Conservation (phyloP, 2,797 vertebrate species). For the Clarias pachynema region DNA sequence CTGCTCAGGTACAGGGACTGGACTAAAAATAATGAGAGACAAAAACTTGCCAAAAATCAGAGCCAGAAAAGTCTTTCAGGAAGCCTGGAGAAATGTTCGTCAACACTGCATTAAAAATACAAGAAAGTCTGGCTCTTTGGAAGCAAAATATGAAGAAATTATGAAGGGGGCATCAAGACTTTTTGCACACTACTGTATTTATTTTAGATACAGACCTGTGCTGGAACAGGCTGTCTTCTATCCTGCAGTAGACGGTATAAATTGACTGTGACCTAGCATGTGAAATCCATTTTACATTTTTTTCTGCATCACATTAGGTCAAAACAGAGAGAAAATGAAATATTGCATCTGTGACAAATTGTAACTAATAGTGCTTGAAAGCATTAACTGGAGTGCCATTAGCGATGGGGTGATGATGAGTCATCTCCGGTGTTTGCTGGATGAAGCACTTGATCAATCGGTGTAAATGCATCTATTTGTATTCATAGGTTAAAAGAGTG, state of each 20-base stretch:
- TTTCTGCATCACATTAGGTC: neutral
- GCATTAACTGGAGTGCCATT: constrained; percentile 31
- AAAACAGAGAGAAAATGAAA: constrained; percentile 4
- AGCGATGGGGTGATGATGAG: constrained; percentile 4
- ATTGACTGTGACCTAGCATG: neutral
- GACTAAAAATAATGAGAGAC: too few species aligned
- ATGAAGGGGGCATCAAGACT: too few species aligned
- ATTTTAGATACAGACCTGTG: neutral
- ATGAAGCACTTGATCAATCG: neutral
- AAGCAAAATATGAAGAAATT: too few species aligned
- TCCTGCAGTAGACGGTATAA: neutral
- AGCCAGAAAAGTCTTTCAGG: too few species aligned
- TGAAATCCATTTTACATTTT: constrained; percentile 10
- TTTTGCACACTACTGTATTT: neutral
- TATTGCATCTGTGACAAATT: constrained; percentile 26
- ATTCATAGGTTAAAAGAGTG: neutral
- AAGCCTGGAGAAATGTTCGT: too few species aligned
- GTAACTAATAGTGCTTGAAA: constrained; percentile 18
- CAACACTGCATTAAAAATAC: too few species aligned
- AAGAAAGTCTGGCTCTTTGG: too few species aligned
- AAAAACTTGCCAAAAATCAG: too few species aligned
- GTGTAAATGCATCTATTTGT: neutral
- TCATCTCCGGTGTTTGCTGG: constrained; percentile 20
- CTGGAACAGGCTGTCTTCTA: neutral
- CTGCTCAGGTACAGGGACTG: too few species aligned